Conservation (phyloP, 1,140 invertebrate genomes). For the Stegodyphus dumicola region DNA sequence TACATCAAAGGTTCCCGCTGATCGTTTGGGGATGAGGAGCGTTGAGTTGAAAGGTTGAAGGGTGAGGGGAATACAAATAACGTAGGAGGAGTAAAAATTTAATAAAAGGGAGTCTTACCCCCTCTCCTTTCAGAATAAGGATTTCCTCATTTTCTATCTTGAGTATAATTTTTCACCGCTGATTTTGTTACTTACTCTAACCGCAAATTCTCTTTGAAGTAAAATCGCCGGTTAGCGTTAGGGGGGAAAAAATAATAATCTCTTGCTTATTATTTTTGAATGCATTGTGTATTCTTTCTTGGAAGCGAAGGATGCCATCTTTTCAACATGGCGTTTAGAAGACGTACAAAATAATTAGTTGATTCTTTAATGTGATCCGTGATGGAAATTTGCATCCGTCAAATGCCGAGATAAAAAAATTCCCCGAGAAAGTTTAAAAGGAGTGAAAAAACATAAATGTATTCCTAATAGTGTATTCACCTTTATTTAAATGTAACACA, state of each 20-base stretch:
- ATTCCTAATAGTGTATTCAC: too few species aligned
- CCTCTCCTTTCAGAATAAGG: conserved; percentile 33
- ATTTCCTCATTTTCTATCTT: conserved; percentile 27
- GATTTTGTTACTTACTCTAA: neutral
- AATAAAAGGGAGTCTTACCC: conserved; percentile 41
- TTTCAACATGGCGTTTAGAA: neutral
- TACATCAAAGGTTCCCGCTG: conserved; percentile 45
- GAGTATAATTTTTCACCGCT: conserved; percentile 39
- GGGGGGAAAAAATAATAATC: conserved; percentile 2
- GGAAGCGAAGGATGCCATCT: too few species aligned
- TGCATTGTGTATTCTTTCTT: neutral
- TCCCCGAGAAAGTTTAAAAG: too few species aligned
- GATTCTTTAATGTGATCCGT: conserved; percentile 9
- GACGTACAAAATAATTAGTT: conserved; percentile 36
- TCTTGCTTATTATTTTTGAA: conserved; percentile 33
- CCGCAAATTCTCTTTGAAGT: conserved; percentile 41
- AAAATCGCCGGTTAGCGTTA: conserved; percentile 41
- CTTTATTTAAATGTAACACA: too few species aligned
- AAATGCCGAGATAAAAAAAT: too few species aligned
- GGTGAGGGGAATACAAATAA: conserved; percentile 44
- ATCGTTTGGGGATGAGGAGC: conserved; percentile 23
- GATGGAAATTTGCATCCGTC: too few species aligned
- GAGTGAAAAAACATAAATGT: too few species aligned
- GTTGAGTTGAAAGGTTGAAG: conserved; percentile 37
- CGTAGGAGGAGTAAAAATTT: conserved; percentile 46